phyloP scores from a whole-genome alignment of 2,113 vertebrate species.

The Tupaia chinensis region DNA sequence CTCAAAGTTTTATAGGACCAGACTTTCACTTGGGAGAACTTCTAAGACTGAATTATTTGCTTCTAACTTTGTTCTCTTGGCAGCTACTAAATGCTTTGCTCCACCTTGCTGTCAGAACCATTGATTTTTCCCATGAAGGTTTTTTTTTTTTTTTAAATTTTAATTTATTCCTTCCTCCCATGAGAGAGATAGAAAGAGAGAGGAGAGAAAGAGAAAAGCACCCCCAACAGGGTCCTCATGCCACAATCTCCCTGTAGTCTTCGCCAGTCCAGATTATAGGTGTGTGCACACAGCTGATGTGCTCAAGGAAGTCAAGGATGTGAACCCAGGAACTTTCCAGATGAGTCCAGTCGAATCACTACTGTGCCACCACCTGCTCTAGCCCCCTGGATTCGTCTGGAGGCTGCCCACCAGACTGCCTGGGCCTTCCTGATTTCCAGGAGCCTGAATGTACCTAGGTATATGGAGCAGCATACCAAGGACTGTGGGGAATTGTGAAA shows the following conservation, averaged over 20 bases:
- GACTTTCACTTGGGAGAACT: constrained; percentile 14
- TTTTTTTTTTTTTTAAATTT: not conserved
- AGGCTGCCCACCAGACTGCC: not conserved
- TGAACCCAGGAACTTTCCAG: too few relatives aligned
- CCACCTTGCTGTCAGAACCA: not conserved
- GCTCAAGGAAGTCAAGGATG: too few relatives aligned
- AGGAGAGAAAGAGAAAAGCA: too few relatives aligned
- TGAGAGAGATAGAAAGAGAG: too few relatives aligned
- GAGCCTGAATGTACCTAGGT: not conserved
- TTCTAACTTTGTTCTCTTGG: not conserved
- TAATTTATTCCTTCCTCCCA: too few relatives aligned
- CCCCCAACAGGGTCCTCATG: too few relatives aligned
- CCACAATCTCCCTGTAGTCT: too few relatives aligned
- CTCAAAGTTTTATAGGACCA: not conserved
- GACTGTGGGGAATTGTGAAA: not conserved
- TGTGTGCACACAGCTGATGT: too few relatives aligned
- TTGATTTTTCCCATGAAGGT: not conserved
- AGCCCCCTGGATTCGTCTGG: not conserved
- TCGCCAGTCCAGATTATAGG: too few relatives aligned
- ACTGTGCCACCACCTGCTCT: too few relatives aligned
- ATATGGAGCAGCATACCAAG: not conserved
- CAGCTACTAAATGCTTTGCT: not conserved
- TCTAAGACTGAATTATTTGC: constrained; percentile 3
- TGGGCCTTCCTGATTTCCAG: not conserved
- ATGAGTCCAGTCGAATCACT: too few relatives aligned